Base-by-base conservation (phyloP, 2,113 vertebrate species). In the Petrocephalus zakoni region DNA sequence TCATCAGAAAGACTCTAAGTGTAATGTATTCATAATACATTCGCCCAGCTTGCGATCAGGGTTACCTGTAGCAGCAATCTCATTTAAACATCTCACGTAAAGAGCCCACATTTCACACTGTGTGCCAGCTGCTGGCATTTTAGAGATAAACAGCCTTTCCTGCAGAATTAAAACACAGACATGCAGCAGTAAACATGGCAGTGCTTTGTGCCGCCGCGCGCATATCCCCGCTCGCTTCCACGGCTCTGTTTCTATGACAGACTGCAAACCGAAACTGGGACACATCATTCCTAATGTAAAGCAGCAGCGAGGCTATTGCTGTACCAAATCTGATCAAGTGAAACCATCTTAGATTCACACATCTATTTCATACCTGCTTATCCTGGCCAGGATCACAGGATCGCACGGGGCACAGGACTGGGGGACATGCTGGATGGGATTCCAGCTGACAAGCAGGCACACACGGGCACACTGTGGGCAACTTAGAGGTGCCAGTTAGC, bases 1-100 rank as follows among this genome's bases (percentile, higher is more conserved):
- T 34, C 52, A n/a, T 55, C 51, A 55, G 49, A 86, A 55, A 86
- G 51, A 56, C n/a, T 55, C 52, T 34, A 19, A 55, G 46, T 86
- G 29, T 86, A 56, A 86, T 55, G 52, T 86, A 56, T 86, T 86
- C 84, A 55, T 86, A 34, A 25, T 29, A 25, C 46, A 49, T 78
- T 34, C 29, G 17, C 34, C 34, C 37, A 5, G 13, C 72, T 78
- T 78, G 84, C 0, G 84, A 56, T 86, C 25, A 37, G 11, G 56
- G 84, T 34, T 55, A 19, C 51, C 25, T 86, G 84, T 86, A 34
- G 84, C 11, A 7, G 84, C 29, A 55, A 34, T 86, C 52, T 86
- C 52, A 37, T 49, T 46, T 22, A 83, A 83, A 47, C 81, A 47
- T 47, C 81, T 83, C 81, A 49, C 42, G 81, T 49, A 49, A 22